A percentile compares a stretch with the other conserved stretches of the same genome.
Evolutionary conservation across 2,888 invertebrate genomes (phyloP).

Genomic region (Axea sp.): DNA sequence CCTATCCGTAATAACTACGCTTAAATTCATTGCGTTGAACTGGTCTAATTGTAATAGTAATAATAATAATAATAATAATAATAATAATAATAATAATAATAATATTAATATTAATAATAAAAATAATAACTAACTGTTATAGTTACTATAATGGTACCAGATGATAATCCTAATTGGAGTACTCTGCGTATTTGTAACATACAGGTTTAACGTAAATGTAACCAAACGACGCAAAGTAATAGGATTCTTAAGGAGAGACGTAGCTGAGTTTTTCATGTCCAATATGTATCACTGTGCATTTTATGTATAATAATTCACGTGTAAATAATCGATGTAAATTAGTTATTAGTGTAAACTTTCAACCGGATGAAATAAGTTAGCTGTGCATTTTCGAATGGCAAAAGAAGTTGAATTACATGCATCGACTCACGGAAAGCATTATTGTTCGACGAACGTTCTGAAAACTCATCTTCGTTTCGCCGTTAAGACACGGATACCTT

Average conservation of each 20-base stretch:
- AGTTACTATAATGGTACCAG: slow-evolving; percentile 9
- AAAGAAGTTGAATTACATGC: slow-evolving; percentile 21
- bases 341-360: slow-evolving; percentile 52
- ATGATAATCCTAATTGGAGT: slow-evolving; percentile 40
- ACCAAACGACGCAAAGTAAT: slow-evolving; percentile 64
- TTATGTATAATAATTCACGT: slow-evolving; percentile 60
- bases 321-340: slow-evolving; percentile 62
- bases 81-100: too few relatives aligned
- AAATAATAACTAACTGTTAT: too few relatives aligned
- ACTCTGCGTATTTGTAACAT: slow-evolving; percentile 68
- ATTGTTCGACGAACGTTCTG: slow-evolving; percentile 36
- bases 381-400: slow-evolving; percentile 14
- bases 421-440: slow-evolving; percentile 15
- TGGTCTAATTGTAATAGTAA: too few relatives aligned
- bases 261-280: slow-evolving; percentile 61
- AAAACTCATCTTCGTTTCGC: slow-evolving; percentile 63
- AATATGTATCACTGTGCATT: slow-evolving; percentile 54
- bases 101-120: too few relatives aligned
- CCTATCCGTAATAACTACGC: too few relatives aligned
- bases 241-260: slow-evolving; percentile 60
- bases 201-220: slow-evolving; percentile 69
- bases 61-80: too few relatives aligned
- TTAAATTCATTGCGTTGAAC: too few relatives aligned
- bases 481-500: slow-evolving; percentile 54
- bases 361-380: slow-evolving; percentile 49